A percentile compares a stretch with the other conserved stretches of the same genome.
Evolutionary conservation across 2,797 vertebrate species (phyloP).

Genomic region (Sardinella longiceps): DNA sequence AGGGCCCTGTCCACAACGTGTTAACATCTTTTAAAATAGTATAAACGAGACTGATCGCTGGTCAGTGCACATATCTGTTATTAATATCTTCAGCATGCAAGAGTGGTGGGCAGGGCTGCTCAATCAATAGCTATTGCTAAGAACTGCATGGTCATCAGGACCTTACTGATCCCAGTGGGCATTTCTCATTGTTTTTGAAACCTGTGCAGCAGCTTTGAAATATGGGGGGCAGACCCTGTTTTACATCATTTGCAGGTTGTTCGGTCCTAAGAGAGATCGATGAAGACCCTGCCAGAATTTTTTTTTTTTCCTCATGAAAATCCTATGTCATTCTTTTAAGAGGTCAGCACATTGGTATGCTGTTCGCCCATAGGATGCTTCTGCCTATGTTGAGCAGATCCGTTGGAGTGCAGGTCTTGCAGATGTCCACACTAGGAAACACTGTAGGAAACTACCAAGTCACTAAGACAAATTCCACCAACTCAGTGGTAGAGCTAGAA

Average conservation of each 20-base stretch:
- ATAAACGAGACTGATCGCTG: background rate
- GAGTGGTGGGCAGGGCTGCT: constrained; percentile 50
- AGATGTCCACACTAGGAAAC: background rate
- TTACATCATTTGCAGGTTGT: constrained; percentile 34
- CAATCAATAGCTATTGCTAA: constrained; percentile 56
- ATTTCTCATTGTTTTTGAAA: constrained; percentile 36
- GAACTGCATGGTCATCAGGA: constrained; percentile 41
- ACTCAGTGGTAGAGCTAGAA: background rate
- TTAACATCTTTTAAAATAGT: constrained; percentile 32
- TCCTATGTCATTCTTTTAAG: background rate
- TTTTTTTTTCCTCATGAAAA: background rate
- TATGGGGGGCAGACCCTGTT: constrained; percentile 27
- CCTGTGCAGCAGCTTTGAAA: background rate
- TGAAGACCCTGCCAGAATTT: background rate
- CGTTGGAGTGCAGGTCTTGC: background rate
- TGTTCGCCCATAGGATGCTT: background rate
- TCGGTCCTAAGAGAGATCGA: constrained; percentile 25
- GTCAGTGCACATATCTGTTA: background rate
- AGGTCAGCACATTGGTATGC: background rate
- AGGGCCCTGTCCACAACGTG: background rate
- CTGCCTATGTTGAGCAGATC: background rate
- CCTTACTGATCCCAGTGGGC: constrained; percentile 31
- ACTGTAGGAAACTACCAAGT: background rate
- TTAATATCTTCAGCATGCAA: background rate
- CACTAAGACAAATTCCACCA: background rate